Evolutionary conservation across 2,113 vertebrate species (phyloP).

Genomic region (Clinocottus analis): DNA sequence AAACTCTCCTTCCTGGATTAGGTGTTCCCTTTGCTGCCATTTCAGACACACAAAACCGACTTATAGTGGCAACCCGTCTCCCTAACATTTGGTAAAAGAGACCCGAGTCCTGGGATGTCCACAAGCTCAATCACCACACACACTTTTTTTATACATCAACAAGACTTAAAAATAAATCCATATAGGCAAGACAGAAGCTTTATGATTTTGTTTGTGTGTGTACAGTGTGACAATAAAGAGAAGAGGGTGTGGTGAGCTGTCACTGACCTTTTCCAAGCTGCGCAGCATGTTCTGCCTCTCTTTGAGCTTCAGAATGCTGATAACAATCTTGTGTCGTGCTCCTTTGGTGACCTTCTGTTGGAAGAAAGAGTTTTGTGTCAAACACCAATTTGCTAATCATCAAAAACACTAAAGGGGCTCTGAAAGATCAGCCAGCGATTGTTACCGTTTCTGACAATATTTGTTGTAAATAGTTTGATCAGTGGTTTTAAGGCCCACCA

Average conservation of each 20-base stretch:
- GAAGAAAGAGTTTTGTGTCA: slow-evolving; percentile 35
- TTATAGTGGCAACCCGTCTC: slow-evolving; percentile 4
- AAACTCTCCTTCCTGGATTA: slow-evolving; percentile 67
- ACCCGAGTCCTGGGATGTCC: neutral
- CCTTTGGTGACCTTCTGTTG: slow-evolving; percentile 98
- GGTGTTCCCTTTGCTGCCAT: slow-evolving; percentile 56
- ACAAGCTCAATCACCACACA: neutral
- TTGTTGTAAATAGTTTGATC: neutral
- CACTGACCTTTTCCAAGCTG: slow-evolving; percentile 93
- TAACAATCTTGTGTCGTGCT: slow-evolving; percentile 98
- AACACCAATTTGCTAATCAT: neutral
- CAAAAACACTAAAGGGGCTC: neutral
- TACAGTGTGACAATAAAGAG: neutral
- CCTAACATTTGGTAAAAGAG: neutral
- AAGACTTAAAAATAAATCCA: too few species aligned
- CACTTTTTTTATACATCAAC: neutral
- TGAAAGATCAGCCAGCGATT: neutral
- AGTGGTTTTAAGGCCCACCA: neutral
- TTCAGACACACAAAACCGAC: slow-evolving; percentile 47
- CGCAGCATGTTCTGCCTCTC: slow-evolving; percentile 96
- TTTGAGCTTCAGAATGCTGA: slow-evolving; percentile 98
- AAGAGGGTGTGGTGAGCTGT: neutral
- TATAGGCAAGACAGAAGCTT: neutral
- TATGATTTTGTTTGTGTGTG: too few species aligned
- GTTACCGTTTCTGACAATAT: too few species aligned